Percentiles rank a stretch among this genome's conserved stretches.
These are phyloP conservation scores for Drosophila serrata DNA, from an alignment of 1,140 invertebrate genomes.

Conservation along the genomic window DNA sequence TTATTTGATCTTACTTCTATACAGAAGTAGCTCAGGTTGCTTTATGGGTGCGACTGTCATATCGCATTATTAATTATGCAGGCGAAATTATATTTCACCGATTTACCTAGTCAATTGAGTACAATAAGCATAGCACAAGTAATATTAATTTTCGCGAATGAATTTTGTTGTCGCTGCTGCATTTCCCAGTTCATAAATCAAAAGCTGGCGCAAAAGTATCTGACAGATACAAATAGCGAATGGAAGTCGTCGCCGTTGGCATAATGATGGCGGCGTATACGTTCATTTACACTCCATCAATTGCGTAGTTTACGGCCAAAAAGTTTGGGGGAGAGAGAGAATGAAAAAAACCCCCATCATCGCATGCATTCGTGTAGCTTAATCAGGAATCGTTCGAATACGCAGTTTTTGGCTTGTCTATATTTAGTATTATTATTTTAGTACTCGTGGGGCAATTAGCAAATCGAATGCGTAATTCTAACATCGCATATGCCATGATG, in stretches of 20 bases:
- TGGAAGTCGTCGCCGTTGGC: conserved; percentile 12
- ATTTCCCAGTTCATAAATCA: conserved; percentile 69
- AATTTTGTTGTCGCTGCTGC: conserved; percentile 20
- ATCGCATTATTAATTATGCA: conserved; percentile 56
- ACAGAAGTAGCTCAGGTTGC: no score
- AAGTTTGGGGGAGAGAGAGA: neutral
- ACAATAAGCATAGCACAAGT: conserved; percentile 57
- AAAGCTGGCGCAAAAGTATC: conserved; percentile 59
- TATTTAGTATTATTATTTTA: conserved; percentile 43
- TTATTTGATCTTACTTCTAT: no score
- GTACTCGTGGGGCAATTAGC: conserved; percentile 32
- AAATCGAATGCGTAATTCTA: conserved; percentile 31
- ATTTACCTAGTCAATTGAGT: conserved; percentile 50
- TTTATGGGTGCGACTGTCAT: no score
- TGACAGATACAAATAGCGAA: conserved; percentile 76
- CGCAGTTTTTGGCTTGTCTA: conserved; percentile 34
- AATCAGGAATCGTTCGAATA: conserved; percentile 13
- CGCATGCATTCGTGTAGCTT: conserved; percentile 24
- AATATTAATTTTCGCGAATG: conserved; percentile 43
- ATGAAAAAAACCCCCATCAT: conserved; percentile 10
- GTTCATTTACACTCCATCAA: conserved; percentile 38
- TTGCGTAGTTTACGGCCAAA: conserved; percentile 66
- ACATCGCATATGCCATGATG: conserved; percentile 17
- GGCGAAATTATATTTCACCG: conserved; percentile 41
- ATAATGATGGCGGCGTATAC: conserved; percentile 32